phyloP scores from a whole-genome alignment of 2,797 vertebrate genomes.

The Choloepus didactylus region DNA sequence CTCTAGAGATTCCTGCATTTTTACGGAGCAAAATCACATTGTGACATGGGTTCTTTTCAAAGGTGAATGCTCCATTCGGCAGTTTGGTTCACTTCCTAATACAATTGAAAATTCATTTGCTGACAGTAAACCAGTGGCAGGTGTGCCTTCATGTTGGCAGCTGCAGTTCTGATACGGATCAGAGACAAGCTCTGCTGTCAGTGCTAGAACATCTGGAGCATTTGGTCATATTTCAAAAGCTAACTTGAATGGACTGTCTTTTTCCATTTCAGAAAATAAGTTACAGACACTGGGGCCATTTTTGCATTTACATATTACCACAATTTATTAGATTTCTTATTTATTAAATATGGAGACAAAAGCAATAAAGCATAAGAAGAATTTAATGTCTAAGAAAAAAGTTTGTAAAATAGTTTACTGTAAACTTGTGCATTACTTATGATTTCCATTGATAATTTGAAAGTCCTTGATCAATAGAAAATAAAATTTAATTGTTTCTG shows the following conservation, averaged over 20 bases:
- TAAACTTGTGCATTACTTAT: background rate
- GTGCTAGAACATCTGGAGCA: slow-evolving; percentile 87
- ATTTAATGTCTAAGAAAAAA: background rate
- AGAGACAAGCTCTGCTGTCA: slow-evolving; percentile 83
- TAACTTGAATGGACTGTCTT: slow-evolving; percentile 75
- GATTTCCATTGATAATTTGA: slow-evolving; percentile 39
- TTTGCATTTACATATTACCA: slow-evolving; percentile 24
- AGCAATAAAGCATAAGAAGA: background rate
- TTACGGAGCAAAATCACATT: slow-evolving; percentile 50
- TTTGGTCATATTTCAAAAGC: slow-evolving; percentile 86
- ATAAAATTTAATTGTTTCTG: slow-evolving; percentile 37
- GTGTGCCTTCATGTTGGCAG: slow-evolving; percentile 87
- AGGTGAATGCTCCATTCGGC: slow-evolving; percentile 73
- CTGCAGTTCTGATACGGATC: slow-evolving; percentile 87
- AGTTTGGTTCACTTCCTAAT: slow-evolving; percentile 82
- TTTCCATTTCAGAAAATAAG: slow-evolving; percentile 76
- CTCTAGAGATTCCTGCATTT: slow-evolving; percentile 37
- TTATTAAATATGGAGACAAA: background rate
- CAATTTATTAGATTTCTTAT: slow-evolving; percentile 30
- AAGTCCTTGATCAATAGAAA: slow-evolving; percentile 10
- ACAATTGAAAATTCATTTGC: slow-evolving; percentile 85
- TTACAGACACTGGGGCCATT: background rate
- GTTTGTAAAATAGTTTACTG: background rate
- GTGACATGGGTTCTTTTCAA: slow-evolving; percentile 47
- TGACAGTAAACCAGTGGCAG: slow-evolving; percentile 85